A percentile compares a stretch with the other conserved stretches of the same genome.
Conservation (phyloP, 2,797 vertebrate genomes). For the Eulemur coronatus region DNA sequence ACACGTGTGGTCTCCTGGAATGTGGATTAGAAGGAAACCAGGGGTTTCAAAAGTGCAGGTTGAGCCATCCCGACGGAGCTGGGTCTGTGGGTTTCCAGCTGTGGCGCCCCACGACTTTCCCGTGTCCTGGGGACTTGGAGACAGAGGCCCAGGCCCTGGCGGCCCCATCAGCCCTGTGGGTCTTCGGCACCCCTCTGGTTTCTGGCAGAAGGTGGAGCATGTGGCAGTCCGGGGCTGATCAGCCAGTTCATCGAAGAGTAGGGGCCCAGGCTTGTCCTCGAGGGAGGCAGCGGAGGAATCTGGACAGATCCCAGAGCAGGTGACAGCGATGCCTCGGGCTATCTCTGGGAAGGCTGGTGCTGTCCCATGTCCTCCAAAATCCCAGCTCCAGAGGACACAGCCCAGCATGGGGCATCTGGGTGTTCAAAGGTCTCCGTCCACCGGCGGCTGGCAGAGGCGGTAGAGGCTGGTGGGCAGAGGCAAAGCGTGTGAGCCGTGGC, state of each 20-base stretch:
- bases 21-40: conserved; percentile 64
- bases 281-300: neutral
- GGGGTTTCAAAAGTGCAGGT: conserved; percentile 83
- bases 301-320: neutral
- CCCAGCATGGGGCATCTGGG: accelerated
- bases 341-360: accelerated
- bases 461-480: conserved; percentile 88
- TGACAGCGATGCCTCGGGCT: neutral
- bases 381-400: neutral
- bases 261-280: neutral
- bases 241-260: neutral
- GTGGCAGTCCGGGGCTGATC: neutral
- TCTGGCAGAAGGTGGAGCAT: neutral
- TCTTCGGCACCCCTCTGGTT: neutral
- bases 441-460: conserved; percentile 95
- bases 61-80: conserved; percentile 37
- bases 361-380: neutral
- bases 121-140: neutral
- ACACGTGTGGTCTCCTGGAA: conserved; percentile 33
- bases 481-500: neutral
- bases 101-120: neutral
- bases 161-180: neutral
- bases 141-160: neutral
- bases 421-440: conserved; percentile 92
- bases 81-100: neutral